Conservation (phyloP, 2,797 vertebrate genomes). For the Argya squamiceps region DNA sequence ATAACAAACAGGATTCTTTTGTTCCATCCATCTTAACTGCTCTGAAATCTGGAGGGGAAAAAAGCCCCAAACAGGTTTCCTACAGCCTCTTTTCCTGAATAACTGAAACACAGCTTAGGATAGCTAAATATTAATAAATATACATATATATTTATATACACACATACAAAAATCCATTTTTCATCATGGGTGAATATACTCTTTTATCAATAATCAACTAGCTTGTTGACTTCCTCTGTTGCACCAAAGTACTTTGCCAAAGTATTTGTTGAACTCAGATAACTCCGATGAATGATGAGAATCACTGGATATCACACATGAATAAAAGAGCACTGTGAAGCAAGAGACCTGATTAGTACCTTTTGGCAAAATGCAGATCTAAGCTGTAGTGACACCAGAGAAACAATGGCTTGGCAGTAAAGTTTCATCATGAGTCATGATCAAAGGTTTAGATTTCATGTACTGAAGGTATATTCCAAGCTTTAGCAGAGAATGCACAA, state of each 20-base stretch:
- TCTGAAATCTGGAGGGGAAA: background rate
- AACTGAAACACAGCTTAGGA: background rate
- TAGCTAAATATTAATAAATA: background rate
- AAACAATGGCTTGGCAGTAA: background rate
- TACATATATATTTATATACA: background rate
- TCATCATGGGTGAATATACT: background rate
- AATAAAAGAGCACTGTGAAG: background rate
- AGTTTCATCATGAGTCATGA: background rate
- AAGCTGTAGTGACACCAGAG: background rate
- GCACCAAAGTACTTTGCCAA: background rate
- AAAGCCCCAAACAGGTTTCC: rapidly evolving
- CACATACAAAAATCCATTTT: background rate
- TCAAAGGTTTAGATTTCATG: background rate
- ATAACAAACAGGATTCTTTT: background rate
- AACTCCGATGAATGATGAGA: background rate
- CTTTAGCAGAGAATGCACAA: background rate
- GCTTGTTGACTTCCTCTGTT: background rate
- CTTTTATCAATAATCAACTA: background rate
- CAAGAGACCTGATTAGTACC: background rate
- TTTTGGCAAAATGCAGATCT: background rate
- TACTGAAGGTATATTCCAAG: background rate
- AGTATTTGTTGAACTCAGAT: background rate
- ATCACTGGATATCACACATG: background rate
- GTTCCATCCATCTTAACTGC: background rate
- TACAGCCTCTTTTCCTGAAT: background rate